Evolutionary conservation across 2,888 invertebrate genomes (phyloP), one percentile per base, ranked within the genome.

Genomic region (Ichneumoninae sp.): DNA sequence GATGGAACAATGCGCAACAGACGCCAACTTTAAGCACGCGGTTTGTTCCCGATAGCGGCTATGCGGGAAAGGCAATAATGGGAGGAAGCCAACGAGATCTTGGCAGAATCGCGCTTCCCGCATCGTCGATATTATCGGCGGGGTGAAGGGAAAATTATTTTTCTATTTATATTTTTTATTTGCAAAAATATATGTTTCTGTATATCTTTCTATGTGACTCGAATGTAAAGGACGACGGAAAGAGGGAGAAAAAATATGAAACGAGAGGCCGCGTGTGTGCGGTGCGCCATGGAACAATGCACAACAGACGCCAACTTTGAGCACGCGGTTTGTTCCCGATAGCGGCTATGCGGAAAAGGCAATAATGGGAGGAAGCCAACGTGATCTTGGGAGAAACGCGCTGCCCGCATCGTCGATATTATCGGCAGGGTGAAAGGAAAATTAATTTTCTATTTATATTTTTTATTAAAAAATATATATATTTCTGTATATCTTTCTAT

Each of bases 1-100:
- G 71, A 40, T 57, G 50, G 50, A 83, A 83, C 79, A 83, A 83
- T 83, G 79, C 50, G 73, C 54, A 60, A 57, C 68, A 63, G 69
- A 54, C 30, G 44, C 22, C 30, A 77, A 16, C 26, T 80, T 80
- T 44, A 44, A 40, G 52, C 22, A 5, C 63, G 65, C 63, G 50
- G 63, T 66, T 54, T 19, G 16, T 40, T 30, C 52, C 30, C 33
- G 52, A 76, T 76, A 36, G 36, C 36, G 75, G 50, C 7, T 13
- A 63, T 33, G 22, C 52, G 52, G 44, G 19, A 54, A 33, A 75
- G 74, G 54, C 63, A 75, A 83, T 75, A 75, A 75, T 75, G 52
- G 70, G 54, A 75, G 65, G 54, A 57, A 68, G 36, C 36, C 16
- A n/a, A 74, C 52, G 54, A 50, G 71, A 82, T 83, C 73, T 19